Evolutionary conservation across 2,888 invertebrate genomes (phyloP), one percentile per base, ranked within the genome.

Genomic region (Agrochola macilenta): DNA sequence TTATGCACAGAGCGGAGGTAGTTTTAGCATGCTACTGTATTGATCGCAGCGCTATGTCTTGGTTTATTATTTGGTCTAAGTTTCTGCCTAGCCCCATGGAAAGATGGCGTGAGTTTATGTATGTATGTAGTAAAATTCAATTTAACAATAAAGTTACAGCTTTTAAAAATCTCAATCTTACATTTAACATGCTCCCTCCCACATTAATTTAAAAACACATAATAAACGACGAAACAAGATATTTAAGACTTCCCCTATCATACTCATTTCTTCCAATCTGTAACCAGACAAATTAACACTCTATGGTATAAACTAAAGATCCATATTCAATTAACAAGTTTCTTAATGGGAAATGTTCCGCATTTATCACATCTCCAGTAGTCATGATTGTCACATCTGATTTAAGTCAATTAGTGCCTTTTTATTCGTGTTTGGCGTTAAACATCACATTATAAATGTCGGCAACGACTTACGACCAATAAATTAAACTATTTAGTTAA

Each of bases 331-430:
- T 66, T 74, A 39, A 17, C 17, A 12, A 9, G 4, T 17, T 26
- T n/a, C 26, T 30, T 60, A 70, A 78, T 79, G 69, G 74, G 86
- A 87, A 86, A 85, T 70, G 82, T 84, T 79, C 57, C 71, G 69
- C 81, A 83, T 90, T 84, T 87, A 84, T 89, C 87, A 85, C 87
- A 85, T 85, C 77, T 79, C 23, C 72, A 82, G 79, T 83, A 81
- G 79, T 85, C 43, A 74, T 86, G 83, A 89, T 89, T 91, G 91
- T 91, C 91, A 89, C 90, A 76, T 54, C 74, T 87, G 88, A 89
- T 90, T 90, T 88, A 82, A 88, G 87, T 89, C 90, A 91, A 91
- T 91, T 91, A 91, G 87, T 85, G 74, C 76, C 82, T 87, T 89
- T 88, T 87, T 79, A 82, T 82, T 82, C 81, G 61, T 82, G 70